Conservation (phyloP, 2,888 invertebrate genomes). For the Maniola hyperantus region DNA sequence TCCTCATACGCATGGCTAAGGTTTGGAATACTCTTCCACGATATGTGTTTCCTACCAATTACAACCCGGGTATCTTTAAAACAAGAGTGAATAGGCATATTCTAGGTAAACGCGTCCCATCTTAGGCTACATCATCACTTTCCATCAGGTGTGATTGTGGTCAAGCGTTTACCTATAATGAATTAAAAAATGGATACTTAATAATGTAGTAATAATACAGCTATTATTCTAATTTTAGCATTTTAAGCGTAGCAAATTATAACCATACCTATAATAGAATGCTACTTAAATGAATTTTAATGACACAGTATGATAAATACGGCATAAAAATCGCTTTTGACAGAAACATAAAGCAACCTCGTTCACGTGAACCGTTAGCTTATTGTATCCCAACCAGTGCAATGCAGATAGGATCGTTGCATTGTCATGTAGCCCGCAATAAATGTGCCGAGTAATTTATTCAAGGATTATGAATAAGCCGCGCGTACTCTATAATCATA, state of each 20-base stretch:
- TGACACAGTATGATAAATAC: constrained; percentile 18
- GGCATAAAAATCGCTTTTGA: constrained; percentile 19
- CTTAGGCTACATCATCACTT: too few relatives aligned
- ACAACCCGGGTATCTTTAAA: too few relatives aligned
- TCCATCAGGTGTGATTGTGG: too few relatives aligned
- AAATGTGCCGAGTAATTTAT: constrained; percentile 34
- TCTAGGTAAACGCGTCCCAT: too few relatives aligned
- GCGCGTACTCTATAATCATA: not conserved
- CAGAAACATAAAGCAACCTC: constrained; percentile 28
- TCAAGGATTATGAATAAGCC: constrained; percentile 29
- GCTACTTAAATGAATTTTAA: constrained; percentile 12
- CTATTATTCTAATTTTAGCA: constrained; percentile 1
- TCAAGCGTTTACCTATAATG: too few relatives aligned
- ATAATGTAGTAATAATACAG: too few relatives aligned
- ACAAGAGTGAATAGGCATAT: too few relatives aligned
- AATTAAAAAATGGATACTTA: too few relatives aligned
- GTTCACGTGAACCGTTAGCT: constrained; percentile 38
- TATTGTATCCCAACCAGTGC: constrained; percentile 37
- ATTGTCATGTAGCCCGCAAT: constrained; percentile 36
- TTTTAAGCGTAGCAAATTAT: not conserved
- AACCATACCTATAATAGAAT: not conserved
- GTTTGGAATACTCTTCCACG: too few relatives aligned
- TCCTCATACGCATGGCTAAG: too few relatives aligned
- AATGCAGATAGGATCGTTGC: constrained; percentile 38
- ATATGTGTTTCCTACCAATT: too few relatives aligned